These are phyloP conservation scores for Drosophila formosana DNA, from an alignment of 2,888 invertebrate species.

Conservation along the genomic window DNA sequence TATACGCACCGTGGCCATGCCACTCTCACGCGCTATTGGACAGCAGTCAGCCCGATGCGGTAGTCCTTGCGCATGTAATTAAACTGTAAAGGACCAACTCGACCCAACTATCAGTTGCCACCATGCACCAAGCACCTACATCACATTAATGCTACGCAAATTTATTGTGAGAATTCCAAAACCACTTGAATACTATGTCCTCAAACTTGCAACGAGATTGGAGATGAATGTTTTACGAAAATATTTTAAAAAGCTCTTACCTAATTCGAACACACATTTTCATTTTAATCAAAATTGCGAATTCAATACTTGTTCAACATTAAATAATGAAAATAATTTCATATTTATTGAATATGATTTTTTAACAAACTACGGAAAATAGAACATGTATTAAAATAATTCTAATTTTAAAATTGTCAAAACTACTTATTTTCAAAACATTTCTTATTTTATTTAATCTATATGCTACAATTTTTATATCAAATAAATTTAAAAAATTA, in stretches of 20 bases:
- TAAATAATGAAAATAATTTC: too few species aligned
- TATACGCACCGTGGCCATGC: constrained; percentile 62
- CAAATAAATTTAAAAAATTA: too few species aligned
- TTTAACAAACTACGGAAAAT: not conserved
- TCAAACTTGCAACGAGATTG: constrained; percentile 20
- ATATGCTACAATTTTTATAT: too few species aligned
- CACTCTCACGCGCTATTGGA: constrained; percentile 43
- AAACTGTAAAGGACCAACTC: constrained; percentile 41
- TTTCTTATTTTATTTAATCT: too few species aligned
- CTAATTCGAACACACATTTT: too few species aligned
- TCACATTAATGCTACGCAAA: constrained; percentile 48
- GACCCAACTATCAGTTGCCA: constrained; percentile 18
- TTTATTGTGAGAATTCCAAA: constrained; percentile 55
- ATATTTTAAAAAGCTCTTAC: too few species aligned
- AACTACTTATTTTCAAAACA: too few species aligned
- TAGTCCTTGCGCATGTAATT: constrained; percentile 61
- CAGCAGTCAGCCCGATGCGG: constrained; percentile 11
- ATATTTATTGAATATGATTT: too few species aligned
- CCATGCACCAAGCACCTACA: constrained; percentile 15
- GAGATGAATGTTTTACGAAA: not conserved
- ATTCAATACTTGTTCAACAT: too few species aligned
- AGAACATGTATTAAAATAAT: not conserved
- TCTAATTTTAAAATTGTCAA: not conserved
- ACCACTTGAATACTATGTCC: constrained; percentile 44
- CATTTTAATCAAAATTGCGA: too few species aligned